Evolutionary conservation across 2,888 invertebrate genomes (phyloP), one percentile per base, ranked within the genome.

Genomic region (Macrosoma leucophasiata): DNA sequence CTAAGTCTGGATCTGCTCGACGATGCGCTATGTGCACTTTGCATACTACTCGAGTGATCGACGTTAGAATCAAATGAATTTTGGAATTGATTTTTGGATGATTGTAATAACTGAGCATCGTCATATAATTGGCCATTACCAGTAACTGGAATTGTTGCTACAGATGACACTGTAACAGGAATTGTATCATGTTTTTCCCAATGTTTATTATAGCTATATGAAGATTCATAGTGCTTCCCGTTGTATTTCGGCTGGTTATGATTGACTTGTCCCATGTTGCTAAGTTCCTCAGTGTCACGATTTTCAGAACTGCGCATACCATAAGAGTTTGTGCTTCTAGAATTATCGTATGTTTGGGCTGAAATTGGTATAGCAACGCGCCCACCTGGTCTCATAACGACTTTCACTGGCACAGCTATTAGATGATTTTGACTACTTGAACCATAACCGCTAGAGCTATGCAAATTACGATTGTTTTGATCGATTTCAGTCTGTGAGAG

Each of bases 111-210:
- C 47, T 60, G 61, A 10, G 52, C 40, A 36, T 73, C 69, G 24
- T 76, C 75, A 33, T 67, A 65, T 9, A 72, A 42, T 43, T 81
- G 72, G 48, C 69, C 75, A 25, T 74, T 67, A 40, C 41, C 46
- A 7, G 67, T 52, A 27, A 62, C 58, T 5, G 72, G 62, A 4
- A 68, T 69, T 9, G 72, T 62, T 19, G 60, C 41, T 29, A 54
- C 35, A 20, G 57, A 26, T 28, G 60, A 43, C 13, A 51, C 36
- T 13, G 48, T 43, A 15, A 52, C 46, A 11, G 79, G 76, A 28
- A 56, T 48, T 5, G 59, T 56, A 29, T 73, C 59, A 39, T 77
- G 79, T 46, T 75, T 79, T 53, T 84, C 82, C 84, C 82, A 84
- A 62, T 76, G 57, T 46, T 84, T 84, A 20, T 53, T 64, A 39